These are phyloP conservation scores for Lasius fuliginosus DNA, from an alignment of 2,888 invertebrate species.

Conservation along the genomic window DNA sequence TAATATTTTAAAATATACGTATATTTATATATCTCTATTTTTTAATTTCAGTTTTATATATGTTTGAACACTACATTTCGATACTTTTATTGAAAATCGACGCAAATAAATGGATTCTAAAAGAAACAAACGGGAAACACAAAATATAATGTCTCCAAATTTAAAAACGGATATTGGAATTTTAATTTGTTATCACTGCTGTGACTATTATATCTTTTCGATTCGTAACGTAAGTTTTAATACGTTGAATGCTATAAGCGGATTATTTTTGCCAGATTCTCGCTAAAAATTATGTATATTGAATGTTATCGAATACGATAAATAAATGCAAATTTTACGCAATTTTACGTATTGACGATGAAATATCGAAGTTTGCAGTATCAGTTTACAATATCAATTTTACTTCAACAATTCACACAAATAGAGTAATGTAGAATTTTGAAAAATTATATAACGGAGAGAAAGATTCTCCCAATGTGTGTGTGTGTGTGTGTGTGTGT, in stretches of 20 bases:
- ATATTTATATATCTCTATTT: neutral
- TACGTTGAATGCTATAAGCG: neutral
- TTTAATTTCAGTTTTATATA: neutral
- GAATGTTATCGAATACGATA: neutral
- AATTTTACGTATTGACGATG: neutral
- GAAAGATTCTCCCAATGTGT: too few species aligned
- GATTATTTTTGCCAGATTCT: slow-evolving; percentile 1
- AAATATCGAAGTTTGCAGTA: neutral
- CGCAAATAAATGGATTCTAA: neutral
- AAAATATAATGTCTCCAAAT: neutral
- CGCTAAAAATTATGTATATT: neutral
- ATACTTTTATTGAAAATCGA: neutral
- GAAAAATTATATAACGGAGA: neutral
- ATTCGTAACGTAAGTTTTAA: neutral
- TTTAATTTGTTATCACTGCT: neutral
- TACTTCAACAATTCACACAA: neutral
- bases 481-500: too few species aligned
- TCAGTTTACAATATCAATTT: slow-evolving; percentile 8
- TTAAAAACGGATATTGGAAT: neutral
- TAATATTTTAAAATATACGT: neutral
- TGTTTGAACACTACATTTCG: neutral
- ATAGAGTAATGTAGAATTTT: neutral
- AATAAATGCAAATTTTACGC: neutral
- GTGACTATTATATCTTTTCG: neutral
- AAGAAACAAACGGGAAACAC: neutral